phyloP scores from a whole-genome alignment of 2,888 invertebrate genomes.

The Dynastes hyllus region DNA sequence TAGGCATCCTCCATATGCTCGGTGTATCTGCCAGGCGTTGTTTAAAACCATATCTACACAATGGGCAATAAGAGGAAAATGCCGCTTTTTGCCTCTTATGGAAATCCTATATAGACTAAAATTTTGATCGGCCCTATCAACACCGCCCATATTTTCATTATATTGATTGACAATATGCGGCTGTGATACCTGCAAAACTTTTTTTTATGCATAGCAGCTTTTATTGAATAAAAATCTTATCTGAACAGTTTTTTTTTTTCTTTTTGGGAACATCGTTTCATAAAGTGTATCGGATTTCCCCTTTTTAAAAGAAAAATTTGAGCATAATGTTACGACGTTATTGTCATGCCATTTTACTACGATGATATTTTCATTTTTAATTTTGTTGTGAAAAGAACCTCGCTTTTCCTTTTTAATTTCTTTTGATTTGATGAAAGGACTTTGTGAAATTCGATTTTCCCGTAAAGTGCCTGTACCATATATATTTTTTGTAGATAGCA shows the following conservation, averaged over 20 bases:
- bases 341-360: not conserved
- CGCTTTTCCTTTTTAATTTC: not conserved
- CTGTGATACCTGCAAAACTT: not conserved
- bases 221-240: no score
- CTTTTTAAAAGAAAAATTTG: no score
- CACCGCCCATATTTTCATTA: not conserved
- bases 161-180: not conserved
- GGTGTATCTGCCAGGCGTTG: constrained; percentile 1
- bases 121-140: no score
- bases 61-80: not conserved
- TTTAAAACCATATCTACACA: not conserved
- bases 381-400: not conserved
- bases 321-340: not conserved
- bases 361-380: not conserved
- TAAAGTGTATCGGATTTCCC: not conserved
- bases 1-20: not conserved
- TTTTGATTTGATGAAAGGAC: not conserved
- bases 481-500: not conserved
- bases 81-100: not conserved
- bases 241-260: not conserved
- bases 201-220: no score
- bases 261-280: not conserved
- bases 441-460: not conserved
- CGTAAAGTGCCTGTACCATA: not conserved
- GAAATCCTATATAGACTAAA: no score